Base-by-base conservation (phyloP, 92 coral and sea anemone species). In the Paramuricea clavata region DNA sequence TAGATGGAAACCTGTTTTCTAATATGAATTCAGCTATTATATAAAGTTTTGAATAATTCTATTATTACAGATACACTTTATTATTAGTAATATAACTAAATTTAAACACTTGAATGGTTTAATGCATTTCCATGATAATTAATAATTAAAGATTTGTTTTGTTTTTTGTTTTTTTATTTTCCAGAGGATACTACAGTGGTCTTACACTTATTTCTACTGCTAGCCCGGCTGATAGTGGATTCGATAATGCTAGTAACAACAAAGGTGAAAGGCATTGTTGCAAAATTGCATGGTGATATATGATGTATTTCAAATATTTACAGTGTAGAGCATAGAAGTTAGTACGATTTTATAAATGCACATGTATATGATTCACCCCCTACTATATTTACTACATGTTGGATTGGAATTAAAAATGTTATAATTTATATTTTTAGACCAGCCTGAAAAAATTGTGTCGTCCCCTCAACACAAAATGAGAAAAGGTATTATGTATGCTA, bases 401-500 rank as follows among this genome's bases (percentile, higher is more conserved):
- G n/a, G n/a, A 12, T 2, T 47, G 10, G 52, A 2, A 47, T 1
- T 5, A 47, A 1, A 4, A 47, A 47, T 47, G 52, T 12, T 47
- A 61, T 61, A 61, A 61, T 61, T 61, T 13, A 61, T 61, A 25
- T 19, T 19, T 25, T 61, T 61, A 61, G 69, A 61, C 16, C 31
- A 25, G 69, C 30, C 31, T 61, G 69, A 30, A 61, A 26, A 61
- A 61, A 61, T 25, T 61, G 35, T 61, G 69, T 61, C 69, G 16
- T 61, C 26, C 11, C 69, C 69, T 23, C 31, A 23, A 61, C 69
- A 61, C 69, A 61, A 61, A 61, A 30, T 30, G 30, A 61, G 31
- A 23, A 19, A 30, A 61, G 19, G 35, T 23, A 23, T 30, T 61
- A 30, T 25, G 12, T 7, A 61, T 5, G 67, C 28, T 26, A 19